Percentiles rank a stretch among this genome's conserved stretches.
These are phyloP conservation scores for Mystacides longicornis DNA, from an alignment of 2,888 invertebrate genomes.

Conservation along the genomic window DNA sequence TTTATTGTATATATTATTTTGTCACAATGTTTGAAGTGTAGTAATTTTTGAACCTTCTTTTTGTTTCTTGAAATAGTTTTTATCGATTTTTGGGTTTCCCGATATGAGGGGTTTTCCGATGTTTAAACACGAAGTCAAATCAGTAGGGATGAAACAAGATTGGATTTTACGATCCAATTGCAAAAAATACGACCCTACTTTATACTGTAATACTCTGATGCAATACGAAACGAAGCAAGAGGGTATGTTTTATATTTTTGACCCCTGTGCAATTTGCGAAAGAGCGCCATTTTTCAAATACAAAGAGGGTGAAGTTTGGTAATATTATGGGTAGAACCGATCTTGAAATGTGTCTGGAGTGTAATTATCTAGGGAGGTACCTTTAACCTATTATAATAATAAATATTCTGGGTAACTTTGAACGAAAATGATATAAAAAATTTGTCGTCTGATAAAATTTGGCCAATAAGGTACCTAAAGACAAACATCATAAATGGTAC, in stretches of 20 bases:
- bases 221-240: not conserved
- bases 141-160: slow-evolving; percentile 1
- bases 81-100: not conserved
- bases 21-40: too few relatives aligned
- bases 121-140: not conserved
- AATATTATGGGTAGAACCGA: too few relatives aligned
- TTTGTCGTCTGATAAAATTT: too few relatives aligned
- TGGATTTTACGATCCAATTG: slow-evolving; percentile 1
- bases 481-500: too few relatives aligned
- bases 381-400: too few relatives aligned
- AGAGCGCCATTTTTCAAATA: too few relatives aligned
- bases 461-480: too few relatives aligned
- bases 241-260: not conserved
- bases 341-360: not conserved
- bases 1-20: too few relatives aligned
- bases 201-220: not conserved
- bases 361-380: not conserved
- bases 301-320: too few relatives aligned
- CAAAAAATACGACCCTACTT: not conserved
- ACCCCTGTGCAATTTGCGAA: not conserved
- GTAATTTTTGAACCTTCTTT: too few relatives aligned
- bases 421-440: too few relatives aligned
- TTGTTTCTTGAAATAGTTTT: slow-evolving; percentile 2
- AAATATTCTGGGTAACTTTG: too few relatives aligned
- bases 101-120: not conserved